phyloP scores from a whole-genome alignment of 1,140 invertebrate species.

The Plutomurus gul region DNA sequence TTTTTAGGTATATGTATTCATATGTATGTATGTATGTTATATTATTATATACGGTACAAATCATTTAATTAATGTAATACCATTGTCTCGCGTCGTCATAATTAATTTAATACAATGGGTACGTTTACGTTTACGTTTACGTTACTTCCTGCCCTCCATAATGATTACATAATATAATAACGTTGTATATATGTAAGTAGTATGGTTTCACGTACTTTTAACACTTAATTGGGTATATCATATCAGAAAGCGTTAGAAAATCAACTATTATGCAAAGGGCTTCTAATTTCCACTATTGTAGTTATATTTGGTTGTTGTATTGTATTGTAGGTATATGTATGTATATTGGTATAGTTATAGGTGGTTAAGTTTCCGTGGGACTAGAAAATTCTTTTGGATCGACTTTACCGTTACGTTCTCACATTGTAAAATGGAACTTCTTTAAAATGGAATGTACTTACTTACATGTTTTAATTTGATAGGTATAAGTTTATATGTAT shows the following conservation, averaged over 20 bases:
- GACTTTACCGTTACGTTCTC: neutral
- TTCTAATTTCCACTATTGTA: slow-evolving; percentile 18
- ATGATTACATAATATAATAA: neutral
- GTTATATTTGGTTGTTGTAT: slow-evolving; percentile 5
- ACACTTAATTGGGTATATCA: neutral
- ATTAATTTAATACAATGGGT: slow-evolving; percentile 23
- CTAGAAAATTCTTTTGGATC: slow-evolving; percentile 24
- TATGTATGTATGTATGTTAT: slow-evolving; percentile 2
- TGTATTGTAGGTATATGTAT: neutral
- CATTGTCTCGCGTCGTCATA: slow-evolving; percentile 19
- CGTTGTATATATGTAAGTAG: neutral
- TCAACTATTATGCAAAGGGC: slow-evolving; percentile 24
- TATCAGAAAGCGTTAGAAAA: slow-evolving; percentile 27
- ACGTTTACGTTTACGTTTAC: neutral
- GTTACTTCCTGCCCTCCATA: neutral
- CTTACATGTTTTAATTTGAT: slow-evolving; percentile 3
- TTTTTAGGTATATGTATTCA: no score
- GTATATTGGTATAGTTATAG: neutral
- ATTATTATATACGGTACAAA: slow-evolving; percentile 19
- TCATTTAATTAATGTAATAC: slow-evolving; percentile 28
- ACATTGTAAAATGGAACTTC: slow-evolving; percentile 14
- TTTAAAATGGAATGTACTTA: neutral
- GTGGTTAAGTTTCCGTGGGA: slow-evolving; percentile 6
- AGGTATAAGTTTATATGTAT: slow-evolving; percentile 6
- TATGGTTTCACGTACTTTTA: no score